These are phyloP conservation scores for Leistus spinibarbis DNA, from an alignment of 2,888 invertebrate species.

Conservation along the genomic window DNA sequence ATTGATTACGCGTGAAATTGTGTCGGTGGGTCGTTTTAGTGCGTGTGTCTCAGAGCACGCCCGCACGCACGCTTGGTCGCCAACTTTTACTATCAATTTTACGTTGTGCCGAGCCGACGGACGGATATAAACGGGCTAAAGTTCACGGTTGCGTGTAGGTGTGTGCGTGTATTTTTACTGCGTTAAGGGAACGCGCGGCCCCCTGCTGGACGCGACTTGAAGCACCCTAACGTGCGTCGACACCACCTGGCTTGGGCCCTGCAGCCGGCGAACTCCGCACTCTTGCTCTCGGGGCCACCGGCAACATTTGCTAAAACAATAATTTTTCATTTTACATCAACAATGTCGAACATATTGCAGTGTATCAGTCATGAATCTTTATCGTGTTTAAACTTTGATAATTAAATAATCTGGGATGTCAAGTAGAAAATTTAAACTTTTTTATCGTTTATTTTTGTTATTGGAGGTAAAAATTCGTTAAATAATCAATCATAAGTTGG, in stretches of 20 bases:
- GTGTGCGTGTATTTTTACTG: slow-evolving; percentile 21
- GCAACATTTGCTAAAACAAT: not conserved
- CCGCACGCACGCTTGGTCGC: slow-evolving; percentile 7
- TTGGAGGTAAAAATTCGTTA: not conserved
- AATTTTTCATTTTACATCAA: not conserved
- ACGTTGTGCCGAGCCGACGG: slow-evolving; percentile 5
- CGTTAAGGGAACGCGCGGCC: not conserved
- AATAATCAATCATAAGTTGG: slow-evolving; percentile 35
- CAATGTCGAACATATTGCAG: not conserved
- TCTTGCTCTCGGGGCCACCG: not conserved
- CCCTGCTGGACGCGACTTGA: not conserved
- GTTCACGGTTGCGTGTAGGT: not conserved
- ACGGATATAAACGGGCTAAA: slow-evolving; percentile 4
- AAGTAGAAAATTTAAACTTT: not conserved
- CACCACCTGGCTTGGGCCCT: not conserved
- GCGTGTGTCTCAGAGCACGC: not conserved
- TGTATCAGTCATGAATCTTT: not conserved
- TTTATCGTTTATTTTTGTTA: not conserved
- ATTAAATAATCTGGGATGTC: not conserved
- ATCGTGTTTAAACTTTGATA: not conserved
- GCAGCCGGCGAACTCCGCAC: not conserved
- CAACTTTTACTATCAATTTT: slow-evolving; percentile 36
- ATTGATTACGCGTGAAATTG: slow-evolving; percentile 36
- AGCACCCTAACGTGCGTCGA: not conserved
- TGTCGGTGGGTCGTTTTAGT: slow-evolving; percentile 7